Percentiles rank a stretch among this genome's conserved stretches.
Conservation (phyloP, 2,113 vertebrate genomes). For the cattle (Bos taurus) region ARS-UCD2.0 NC_037349.1:36768501-36769000, state of each 20-base stretch:
- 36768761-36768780: not conserved
- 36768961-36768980: not conserved
- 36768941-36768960: not conserved
- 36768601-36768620: not conserved
- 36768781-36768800: not conserved
- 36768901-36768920: not conserved
- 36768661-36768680: not conserved
- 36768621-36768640: not conserved
- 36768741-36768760: not conserved
- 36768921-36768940: not conserved
- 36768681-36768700: not conserved
- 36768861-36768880: not conserved
- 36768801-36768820: not conserved
- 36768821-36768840: not conserved
- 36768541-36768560: not conserved
- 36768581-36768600: not conserved
- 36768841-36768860: not conserved
- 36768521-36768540: not conserved
- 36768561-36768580: not conserved
- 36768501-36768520: not conserved
- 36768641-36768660: not conserved
- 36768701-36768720: not conserved
- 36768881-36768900: not conserved
- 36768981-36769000: not conserved
- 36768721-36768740: not conserved